Percentiles rank a stretch among this genome's conserved stretches.
Evolutionary conservation across 2,888 invertebrate species (phyloP).

Genomic region (Parnassius glacialis): DNA sequence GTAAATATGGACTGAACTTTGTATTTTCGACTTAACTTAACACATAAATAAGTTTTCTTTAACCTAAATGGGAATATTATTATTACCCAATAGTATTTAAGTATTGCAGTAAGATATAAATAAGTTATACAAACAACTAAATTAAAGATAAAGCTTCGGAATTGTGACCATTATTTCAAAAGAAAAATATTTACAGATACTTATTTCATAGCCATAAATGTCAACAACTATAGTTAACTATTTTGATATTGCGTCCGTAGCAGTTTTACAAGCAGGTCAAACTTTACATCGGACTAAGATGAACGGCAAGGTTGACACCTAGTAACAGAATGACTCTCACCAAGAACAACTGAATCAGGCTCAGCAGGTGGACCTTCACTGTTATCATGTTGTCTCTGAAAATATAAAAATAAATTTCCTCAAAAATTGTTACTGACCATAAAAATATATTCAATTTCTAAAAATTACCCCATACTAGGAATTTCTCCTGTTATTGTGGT

Average conservation of each 20-base stretch:
- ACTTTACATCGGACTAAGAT: conserved; percentile 44
- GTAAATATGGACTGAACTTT: too few species aligned
- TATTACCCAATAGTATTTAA: too few species aligned
- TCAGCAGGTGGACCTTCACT: conserved; percentile 83
- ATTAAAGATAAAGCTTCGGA: conserved; percentile 22
- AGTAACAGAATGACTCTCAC: conserved; percentile 85
- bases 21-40: too few species aligned
- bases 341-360: conserved; percentile 84
- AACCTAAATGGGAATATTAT: too few species aligned
- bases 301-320: conserved; percentile 84
- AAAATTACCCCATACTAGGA: too few species aligned
- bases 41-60: too few species aligned
- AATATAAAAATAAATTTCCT: conserved; percentile 32
- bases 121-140: conserved; percentile 12
- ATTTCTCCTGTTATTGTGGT: too few species aligned
- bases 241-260: conserved; percentile 3
- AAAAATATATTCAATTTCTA: too few species aligned
- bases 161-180: conserved; percentile 22
- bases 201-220: conserved; percentile 18
- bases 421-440: too few species aligned
- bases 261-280: background rate
- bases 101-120: too few species aligned
- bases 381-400: conserved; percentile 88
- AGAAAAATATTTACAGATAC: conserved; percentile 13
- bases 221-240: conserved; percentile 4